These are phyloP conservation scores for Lamellibrachia columna DNA, from an alignment of 2,888 invertebrate genomes.

Conservation along the genomic window DNA sequence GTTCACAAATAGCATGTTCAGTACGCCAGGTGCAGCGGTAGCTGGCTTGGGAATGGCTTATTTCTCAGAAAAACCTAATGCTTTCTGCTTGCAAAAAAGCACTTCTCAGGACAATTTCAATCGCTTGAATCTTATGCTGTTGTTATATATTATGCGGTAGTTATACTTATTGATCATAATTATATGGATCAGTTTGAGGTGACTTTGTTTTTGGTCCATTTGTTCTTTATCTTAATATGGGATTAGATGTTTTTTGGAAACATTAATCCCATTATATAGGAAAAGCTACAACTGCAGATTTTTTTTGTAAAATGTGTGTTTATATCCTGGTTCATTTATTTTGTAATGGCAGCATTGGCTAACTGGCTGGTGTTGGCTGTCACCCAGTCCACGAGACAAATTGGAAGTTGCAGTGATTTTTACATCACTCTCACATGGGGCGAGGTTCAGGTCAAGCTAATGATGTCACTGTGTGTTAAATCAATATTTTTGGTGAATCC, in stretches of 20 bases:
- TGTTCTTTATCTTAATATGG: neutral
- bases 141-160: neutral
- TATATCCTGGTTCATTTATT: neutral
- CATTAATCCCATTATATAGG: neutral
- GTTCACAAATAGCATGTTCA: neutral
- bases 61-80: neutral
- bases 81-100: neutral
- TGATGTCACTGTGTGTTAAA: no score
- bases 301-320: neutral
- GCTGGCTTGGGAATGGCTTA: neutral
- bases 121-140: neutral
- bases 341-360: neutral
- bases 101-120: neutral
- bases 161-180: neutral
- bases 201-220: neutral
- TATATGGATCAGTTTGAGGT: neutral
- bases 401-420: no score
- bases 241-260: neutral
- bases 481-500: no score
- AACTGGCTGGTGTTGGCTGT: no score
- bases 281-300: neutral
- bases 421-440: no score
- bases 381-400: no score
- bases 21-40: neutral
- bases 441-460: no score